Percentiles rank a stretch among this genome's conserved stretches.
phyloP scores from a whole-genome alignment of 2,888 invertebrate genomes.

The Parnassius smintheus region DNA sequence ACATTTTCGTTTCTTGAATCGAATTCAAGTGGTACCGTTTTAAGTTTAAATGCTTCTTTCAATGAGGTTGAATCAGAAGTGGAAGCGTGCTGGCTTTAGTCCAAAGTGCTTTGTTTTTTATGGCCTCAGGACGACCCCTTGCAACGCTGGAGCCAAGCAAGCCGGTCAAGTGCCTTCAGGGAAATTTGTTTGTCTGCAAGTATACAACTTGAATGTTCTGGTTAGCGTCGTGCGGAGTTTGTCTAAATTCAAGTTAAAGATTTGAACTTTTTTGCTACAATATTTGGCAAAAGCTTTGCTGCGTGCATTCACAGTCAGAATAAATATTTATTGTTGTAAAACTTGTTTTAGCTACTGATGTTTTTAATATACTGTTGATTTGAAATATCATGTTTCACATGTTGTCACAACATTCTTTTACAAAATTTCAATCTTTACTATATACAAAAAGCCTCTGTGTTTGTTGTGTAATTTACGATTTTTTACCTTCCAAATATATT shows the following conservation, averaged over 20 bases:
- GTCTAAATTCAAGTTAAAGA: constrained; percentile 1
- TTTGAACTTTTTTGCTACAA: no score
- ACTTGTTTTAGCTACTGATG: no score
- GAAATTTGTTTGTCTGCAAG: constrained; percentile 43
- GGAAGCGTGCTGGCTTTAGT: constrained; percentile 60
- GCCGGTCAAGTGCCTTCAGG: constrained; percentile 58
- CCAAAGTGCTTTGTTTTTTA: constrained; percentile 77
- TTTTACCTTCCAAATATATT: no score
- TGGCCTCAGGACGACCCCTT: constrained; percentile 51
- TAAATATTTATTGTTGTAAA: no score
- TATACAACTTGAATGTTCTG: constrained; percentile 32
- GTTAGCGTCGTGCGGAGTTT: constrained; percentile 30
- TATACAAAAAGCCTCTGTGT: no score
- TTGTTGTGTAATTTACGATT: no score
- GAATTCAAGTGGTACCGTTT: constrained; percentile 61
- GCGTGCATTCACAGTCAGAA: no score
- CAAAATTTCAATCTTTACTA: no score
- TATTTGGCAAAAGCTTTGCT: no score
- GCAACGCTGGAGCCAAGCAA: constrained; percentile 54
- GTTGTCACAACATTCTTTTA: no score
- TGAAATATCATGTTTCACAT: no score
- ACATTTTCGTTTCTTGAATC: constrained; percentile 42
- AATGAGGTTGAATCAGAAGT: constrained; percentile 55
- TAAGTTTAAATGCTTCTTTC: constrained; percentile 66
- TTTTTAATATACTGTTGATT: no score